Percentiles rank a stretch among this genome's conserved stretches.
Conservation (phyloP, 2,113 vertebrate species). For the Paraplagusia blochii region DNA sequence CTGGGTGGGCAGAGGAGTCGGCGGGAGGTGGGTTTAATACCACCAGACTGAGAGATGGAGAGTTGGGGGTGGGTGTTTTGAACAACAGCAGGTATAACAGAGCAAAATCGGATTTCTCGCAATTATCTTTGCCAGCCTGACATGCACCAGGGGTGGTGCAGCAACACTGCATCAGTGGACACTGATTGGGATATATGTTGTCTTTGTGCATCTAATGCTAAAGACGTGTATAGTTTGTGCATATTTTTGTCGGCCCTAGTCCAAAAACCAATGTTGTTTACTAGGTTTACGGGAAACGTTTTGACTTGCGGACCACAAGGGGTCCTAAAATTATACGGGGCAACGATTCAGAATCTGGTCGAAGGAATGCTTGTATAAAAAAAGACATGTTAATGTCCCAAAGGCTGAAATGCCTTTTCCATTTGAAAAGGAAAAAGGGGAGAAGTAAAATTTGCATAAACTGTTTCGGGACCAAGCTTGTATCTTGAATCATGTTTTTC, state of each 20-base stretch:
- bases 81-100: slow-evolving; percentile 81
- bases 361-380: too few species aligned
- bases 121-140: slow-evolving; percentile 95
- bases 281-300: too few species aligned
- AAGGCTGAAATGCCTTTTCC: too few species aligned
- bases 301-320: too few species aligned
- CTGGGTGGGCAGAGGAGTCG: slow-evolving; percentile 63
- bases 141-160: slow-evolving; percentile 82
- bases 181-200: slow-evolving; percentile 98
- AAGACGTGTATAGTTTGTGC: slow-evolving; percentile 82
- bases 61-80: slow-evolving; percentile 38
- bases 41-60: slow-evolving; percentile 41
- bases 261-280: too few species aligned
- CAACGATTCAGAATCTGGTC: too few species aligned
- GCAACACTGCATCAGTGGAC: slow-evolving; percentile 78
- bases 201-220: slow-evolving; percentile 83
- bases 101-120: slow-evolving; percentile 98
- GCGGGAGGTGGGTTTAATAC: slow-evolving; percentile 55
- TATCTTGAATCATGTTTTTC: too few species aligned
- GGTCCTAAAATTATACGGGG: too few species aligned
- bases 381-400: too few species aligned
- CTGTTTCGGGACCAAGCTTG: too few species aligned
- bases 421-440: too few species aligned
- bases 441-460: too few species aligned
- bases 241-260: not conserved